Percentiles rank a stretch among this genome's conserved stretches.
Evolutionary conservation across 2,888 invertebrate genomes (phyloP).

Genomic region (Escarpia spicata): DNA sequence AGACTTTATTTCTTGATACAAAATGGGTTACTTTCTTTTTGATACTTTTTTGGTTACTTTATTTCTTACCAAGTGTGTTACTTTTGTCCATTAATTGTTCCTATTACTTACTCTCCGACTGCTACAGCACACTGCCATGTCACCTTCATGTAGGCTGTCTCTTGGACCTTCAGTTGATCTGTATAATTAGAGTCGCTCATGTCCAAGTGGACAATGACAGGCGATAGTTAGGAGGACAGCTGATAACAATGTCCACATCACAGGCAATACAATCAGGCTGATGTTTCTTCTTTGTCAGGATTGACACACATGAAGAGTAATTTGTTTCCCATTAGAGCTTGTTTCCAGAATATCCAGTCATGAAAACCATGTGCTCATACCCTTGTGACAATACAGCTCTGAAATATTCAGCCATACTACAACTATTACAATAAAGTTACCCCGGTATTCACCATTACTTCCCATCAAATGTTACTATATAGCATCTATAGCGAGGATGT

Average conservation of each 20-base stretch:
- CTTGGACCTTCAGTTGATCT: background rate
- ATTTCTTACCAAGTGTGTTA: no score
- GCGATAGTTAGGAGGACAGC: background rate
- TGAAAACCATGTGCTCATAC: background rate
- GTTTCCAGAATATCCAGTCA: background rate
- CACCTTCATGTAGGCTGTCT: background rate
- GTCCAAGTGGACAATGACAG: background rate
- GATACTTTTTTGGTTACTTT: no score
- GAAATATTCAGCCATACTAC: background rate
- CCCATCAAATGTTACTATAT: background rate
- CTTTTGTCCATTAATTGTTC: no score
- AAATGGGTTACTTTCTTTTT: no score
- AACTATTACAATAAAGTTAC: background rate
- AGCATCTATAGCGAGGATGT: background rate
- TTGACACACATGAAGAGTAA: background rate
- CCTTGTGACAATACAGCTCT: background rate
- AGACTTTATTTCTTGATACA: no score
- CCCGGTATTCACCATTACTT: background rate
- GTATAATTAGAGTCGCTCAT: background rate
- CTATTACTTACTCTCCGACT: no score
- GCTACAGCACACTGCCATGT: background rate
- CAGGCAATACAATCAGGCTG: background rate
- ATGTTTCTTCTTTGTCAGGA: background rate
- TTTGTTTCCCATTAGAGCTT: background rate
- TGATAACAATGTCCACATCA: background rate